These are phyloP conservation scores for Paratrypauchen microcephalus DNA, from an alignment of 2,797 vertebrate genomes.

Conservation along the genomic window DNA sequence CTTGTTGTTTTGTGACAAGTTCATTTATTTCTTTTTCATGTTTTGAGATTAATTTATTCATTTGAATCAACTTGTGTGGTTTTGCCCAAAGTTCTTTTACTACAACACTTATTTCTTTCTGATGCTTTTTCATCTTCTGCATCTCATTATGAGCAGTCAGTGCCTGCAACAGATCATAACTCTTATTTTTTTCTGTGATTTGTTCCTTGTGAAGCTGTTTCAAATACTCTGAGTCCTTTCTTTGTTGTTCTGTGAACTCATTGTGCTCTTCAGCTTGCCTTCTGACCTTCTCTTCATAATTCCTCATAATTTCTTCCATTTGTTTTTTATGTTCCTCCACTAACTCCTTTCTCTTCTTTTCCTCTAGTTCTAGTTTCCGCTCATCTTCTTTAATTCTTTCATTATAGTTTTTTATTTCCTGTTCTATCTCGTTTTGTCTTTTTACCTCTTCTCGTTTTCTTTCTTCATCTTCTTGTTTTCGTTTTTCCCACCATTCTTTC, in stretches of 20 bases:
- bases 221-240: neutral
- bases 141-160: too few species aligned
- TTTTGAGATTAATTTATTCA: neutral
- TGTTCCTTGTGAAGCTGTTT: neutral
- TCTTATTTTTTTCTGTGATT: too few species aligned
- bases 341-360: neutral
- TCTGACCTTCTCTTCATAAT: neutral
- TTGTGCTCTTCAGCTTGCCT: neutral
- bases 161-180: too few species aligned
- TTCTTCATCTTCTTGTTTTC: neutral
- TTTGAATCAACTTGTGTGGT: neutral
- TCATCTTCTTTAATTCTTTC: neutral
- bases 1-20: neutral
- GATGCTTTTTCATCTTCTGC: too few species aligned
- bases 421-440: neutral
- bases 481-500: too few species aligned
- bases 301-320: neutral
- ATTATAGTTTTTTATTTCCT: neutral
- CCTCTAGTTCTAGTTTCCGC: neutral
- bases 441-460: neutral
- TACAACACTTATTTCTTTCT: neutral
- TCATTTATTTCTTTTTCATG: neutral
- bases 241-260: neutral
- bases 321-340: neutral
- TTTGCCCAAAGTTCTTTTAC: neutral